Conservation (phyloP, 2,113 vertebrate species). For the Catharus fuscescens region DNA sequence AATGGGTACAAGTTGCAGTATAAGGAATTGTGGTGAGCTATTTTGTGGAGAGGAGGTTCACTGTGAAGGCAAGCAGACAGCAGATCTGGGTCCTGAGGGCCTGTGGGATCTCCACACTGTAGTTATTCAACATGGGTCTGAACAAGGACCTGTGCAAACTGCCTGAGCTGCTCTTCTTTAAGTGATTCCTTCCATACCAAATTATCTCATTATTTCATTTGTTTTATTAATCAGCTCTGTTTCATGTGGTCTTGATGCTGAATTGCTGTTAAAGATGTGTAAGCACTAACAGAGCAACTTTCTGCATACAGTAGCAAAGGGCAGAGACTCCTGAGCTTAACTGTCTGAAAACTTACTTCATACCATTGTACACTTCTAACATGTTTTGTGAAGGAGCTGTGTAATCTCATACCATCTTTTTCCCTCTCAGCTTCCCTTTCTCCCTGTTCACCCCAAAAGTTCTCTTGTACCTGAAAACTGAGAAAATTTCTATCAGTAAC, state of each 20-base stretch:
- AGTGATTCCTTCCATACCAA: background rate
- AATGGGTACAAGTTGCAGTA: background rate
- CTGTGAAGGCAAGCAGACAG: background rate
- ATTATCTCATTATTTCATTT: background rate
- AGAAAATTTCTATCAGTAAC: background rate
- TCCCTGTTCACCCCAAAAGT: background rate
- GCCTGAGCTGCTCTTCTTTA: background rate
- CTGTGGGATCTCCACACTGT: background rate
- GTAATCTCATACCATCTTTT: background rate
- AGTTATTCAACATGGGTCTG: background rate
- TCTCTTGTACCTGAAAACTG: background rate
- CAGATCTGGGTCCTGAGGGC: background rate
- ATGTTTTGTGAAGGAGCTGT: background rate
- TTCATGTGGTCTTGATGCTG: background rate
- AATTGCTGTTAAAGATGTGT: background rate
- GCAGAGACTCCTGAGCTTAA: background rate
- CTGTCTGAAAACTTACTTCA: background rate
- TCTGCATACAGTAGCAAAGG: background rate
- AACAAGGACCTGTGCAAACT: background rate
- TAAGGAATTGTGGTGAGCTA: background rate
- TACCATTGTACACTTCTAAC: no score
- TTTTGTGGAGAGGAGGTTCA: rapidly evolving
- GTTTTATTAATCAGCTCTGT: background rate
- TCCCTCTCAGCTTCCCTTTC: background rate
- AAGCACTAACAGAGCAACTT: background rate